Evolutionary conservation across 2,113 vertebrate species (phyloP).

Genomic region (Antigone vipio): DNA sequence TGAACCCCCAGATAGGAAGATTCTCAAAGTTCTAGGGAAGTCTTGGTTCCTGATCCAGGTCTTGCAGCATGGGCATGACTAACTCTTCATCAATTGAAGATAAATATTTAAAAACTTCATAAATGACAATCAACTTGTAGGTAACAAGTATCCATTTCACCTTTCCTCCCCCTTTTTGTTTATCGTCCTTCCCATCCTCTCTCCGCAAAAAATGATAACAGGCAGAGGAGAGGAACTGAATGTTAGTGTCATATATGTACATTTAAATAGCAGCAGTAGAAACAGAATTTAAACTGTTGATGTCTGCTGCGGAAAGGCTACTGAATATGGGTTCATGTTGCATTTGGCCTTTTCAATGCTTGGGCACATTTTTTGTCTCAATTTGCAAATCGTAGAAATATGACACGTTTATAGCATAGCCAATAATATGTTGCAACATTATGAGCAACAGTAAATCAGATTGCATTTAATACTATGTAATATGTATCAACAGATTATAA

Average conservation of each 20-base stretch:
- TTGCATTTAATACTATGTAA: not conserved
- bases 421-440: not conserved
- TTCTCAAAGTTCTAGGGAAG: conserved; percentile 25
- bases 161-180: not conserved
- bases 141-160: conserved; percentile 43
- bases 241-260: not conserved
- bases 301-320: not conserved
- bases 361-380: not conserved
- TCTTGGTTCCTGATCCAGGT: conserved; percentile 49
- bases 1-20: not conserved
- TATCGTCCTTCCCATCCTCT: not conserved
- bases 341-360: not conserved
- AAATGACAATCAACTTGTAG: conserved; percentile 33
- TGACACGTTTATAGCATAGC: not conserved
- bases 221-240: not conserved
- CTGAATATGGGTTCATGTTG: not conserved
- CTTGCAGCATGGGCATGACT: conserved; percentile 33
- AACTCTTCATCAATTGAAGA: conserved; percentile 69
- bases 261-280: not conserved
- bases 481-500: not conserved
- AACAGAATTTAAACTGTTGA: not conserved
- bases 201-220: not conserved
- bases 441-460: not conserved
- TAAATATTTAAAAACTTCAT: conserved; percentile 48
- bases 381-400: not conserved